Evolutionary conservation across 2,797 vertebrate species (phyloP).

Genomic region (Zalophus californianus): DNA sequence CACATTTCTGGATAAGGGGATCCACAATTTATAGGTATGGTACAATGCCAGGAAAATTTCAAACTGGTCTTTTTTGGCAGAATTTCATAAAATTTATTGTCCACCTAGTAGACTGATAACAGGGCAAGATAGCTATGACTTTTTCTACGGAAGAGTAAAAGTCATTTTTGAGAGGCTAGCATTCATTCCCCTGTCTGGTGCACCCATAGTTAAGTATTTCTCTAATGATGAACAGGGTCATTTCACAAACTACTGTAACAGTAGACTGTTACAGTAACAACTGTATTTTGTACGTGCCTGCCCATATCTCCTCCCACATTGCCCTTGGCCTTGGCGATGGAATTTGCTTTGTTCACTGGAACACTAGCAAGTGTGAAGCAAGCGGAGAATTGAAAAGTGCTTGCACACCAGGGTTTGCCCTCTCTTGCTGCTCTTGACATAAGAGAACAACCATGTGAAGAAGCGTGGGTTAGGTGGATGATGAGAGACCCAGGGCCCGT

Average conservation of each 20-base stretch:
- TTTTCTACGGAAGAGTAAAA: not conserved
- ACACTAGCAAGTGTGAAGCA: not conserved
- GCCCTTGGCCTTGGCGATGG: not conserved
- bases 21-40: not conserved
- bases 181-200: not conserved
- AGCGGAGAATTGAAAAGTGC: not conserved
- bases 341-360: not conserved
- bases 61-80: not conserved
- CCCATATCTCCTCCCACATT: not conserved
- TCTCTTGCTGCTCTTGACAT: not conserved
- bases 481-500: not conserved
- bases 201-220: not conserved
- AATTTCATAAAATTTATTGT: not conserved
- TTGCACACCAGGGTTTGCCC: not conserved
- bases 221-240: not conserved
- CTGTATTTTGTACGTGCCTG: not conserved
- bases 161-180: not conserved
- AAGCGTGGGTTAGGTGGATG: not conserved
- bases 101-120: not conserved
- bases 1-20: not conserved
- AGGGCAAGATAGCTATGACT: not conserved
- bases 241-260: not conserved
- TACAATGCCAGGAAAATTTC: not conserved
- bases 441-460: not conserved
- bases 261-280: not conserved